Evolutionary conservation across 2,888 invertebrate genomes (phyloP).

Genomic region (Nipponacmea schrenckii): DNA sequence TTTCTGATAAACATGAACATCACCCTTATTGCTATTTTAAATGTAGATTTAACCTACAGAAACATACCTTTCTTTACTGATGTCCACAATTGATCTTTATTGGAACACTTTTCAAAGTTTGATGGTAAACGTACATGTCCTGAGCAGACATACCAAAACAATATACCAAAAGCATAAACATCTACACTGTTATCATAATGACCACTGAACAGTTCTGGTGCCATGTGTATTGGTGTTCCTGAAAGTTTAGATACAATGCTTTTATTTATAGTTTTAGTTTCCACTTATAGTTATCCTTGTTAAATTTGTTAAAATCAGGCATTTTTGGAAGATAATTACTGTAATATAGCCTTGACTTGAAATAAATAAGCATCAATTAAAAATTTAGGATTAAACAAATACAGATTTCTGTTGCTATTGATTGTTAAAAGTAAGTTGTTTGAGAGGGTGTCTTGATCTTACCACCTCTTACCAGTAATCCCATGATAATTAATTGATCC

Average conservation of each 20-base stretch:
- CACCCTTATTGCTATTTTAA: too few relatives aligned
- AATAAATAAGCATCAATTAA: too few relatives aligned
- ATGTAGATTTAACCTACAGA: neutral
- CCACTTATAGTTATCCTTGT: neutral
- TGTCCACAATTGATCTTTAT: constrained; percentile 87
- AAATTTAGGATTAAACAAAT: too few relatives aligned
- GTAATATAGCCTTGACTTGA: too few relatives aligned
- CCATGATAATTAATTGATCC: too few relatives aligned
- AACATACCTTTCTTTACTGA: constrained; percentile 81
- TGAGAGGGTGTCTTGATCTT: too few relatives aligned
- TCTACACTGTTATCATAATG: constrained; percentile 86
- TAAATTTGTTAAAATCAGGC: too few relatives aligned
- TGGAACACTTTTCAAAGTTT: constrained; percentile 84
- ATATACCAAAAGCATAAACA: constrained; percentile 88
- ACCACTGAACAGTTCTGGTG: constrained; percentile 85
- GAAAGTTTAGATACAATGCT: neutral
- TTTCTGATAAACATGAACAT: too few relatives aligned
- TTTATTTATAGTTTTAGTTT: neutral
- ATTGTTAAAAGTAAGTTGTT: too few relatives aligned
- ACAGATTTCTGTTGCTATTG: too few relatives aligned
- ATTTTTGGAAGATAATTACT: too few relatives aligned
- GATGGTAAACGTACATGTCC: constrained; percentile 82
- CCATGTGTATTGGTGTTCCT: constrained; percentile 85
- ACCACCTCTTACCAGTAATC: too few relatives aligned
- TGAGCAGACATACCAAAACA: constrained; percentile 91